Conservation (phyloP, 2,888 invertebrate species). For the Heliconius sara region DNA sequence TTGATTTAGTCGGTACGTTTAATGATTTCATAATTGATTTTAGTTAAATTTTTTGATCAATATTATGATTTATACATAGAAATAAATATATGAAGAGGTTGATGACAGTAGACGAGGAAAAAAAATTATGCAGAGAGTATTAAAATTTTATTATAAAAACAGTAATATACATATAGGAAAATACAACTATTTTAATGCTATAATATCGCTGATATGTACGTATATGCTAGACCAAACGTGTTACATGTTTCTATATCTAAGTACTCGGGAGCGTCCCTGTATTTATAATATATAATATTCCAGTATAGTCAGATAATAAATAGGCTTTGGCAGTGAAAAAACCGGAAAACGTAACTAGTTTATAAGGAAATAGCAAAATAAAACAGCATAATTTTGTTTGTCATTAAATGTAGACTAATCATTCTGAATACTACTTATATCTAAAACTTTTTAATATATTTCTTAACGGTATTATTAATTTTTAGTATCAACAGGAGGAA, state of each 20-base stretch:
- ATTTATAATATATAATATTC: too few species aligned
- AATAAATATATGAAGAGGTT: too few species aligned
- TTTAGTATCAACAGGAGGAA: constrained; percentile 87
- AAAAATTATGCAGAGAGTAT: too few species aligned
- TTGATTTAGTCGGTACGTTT: constrained; percentile 89
- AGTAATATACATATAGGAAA: too few species aligned
- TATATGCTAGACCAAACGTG: neutral
- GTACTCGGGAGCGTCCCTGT: too few species aligned
- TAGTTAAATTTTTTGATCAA: neutral
- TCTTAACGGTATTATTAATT: neutral
- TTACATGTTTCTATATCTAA: too few species aligned
- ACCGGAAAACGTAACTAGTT: neutral
- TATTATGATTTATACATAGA: neutral
- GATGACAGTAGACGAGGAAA: too few species aligned
- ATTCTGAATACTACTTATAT: neutral
- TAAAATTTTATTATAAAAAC: too few species aligned
- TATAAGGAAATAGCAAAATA: neutral
- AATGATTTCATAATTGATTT: constrained; percentile 16
- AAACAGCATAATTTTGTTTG: neutral
- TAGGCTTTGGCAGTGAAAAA: too few species aligned
- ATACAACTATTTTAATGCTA: neutral
- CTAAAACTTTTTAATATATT: neutral
- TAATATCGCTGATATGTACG: neutral
- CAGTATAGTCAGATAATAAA: too few species aligned
- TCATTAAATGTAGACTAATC: neutral